phyloP scores from a whole-genome alignment of 2,113 vertebrate genomes.

The Sylvicapra grimmia region DNA sequence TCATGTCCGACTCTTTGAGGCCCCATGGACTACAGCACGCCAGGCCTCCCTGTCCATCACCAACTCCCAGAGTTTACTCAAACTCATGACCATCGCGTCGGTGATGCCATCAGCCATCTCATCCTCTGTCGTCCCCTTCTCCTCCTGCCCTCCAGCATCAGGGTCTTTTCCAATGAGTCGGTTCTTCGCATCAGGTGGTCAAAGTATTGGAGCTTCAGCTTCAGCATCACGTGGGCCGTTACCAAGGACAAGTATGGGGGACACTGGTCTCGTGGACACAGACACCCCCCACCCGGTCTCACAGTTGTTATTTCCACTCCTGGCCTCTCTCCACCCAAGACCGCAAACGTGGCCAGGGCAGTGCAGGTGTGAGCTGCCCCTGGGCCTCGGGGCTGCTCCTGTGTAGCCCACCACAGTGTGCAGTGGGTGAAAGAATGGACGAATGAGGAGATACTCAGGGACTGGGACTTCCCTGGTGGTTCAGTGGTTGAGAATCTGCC shows the following conservation, averaged over 20 bases:
- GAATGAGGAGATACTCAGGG: accelerated
- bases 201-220: neutral
- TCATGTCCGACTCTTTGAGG: neutral
- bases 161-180: neutral
- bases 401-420: accelerated
- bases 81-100: neutral
- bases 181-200: neutral
- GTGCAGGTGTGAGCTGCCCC: neutral
- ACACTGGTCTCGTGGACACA: neutral
- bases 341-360: accelerated
- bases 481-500: neutral
- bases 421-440: accelerated
- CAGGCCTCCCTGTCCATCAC: neutral
- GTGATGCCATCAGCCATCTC: neutral
- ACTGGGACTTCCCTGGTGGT: neutral
- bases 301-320: accelerated
- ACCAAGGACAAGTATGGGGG: neutral
- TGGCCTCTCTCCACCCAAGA: neutral
- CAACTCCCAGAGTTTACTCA: neutral
- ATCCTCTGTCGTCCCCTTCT: neutral
- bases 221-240: neutral
- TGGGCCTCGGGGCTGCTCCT: accelerated
- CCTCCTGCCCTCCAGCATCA: neutral
- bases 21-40: too few species aligned
- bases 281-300: accelerated